Evolutionary conservation across 2,888 invertebrate genomes (phyloP).

Genomic region (Masnerella sp.): DNA sequence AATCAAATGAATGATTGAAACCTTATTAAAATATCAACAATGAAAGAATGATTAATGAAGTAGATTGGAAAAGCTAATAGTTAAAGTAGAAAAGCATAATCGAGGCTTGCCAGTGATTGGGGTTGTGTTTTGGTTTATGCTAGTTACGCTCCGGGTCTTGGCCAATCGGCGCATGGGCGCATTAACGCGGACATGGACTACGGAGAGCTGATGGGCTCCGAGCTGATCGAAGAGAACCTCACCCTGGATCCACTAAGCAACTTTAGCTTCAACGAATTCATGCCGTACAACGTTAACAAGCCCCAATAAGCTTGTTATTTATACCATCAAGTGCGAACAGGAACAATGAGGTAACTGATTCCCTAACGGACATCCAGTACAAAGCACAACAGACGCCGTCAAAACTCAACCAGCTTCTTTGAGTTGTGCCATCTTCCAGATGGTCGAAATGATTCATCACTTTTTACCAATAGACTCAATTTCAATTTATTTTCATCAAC

Average conservation of each 20-base stretch:
- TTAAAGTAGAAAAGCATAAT: slow-evolving; percentile 25
- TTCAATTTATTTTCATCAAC: too few relatives aligned
- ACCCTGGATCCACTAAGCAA: slow-evolving; percentile 73
- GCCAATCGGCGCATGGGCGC: slow-evolving; percentile 73
- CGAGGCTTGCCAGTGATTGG: slow-evolving; percentile 77
- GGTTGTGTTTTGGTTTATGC: slow-evolving; percentile 76
- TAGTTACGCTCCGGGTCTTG: slow-evolving; percentile 77
- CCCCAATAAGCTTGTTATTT: too few relatives aligned
- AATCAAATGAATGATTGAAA: slow-evolving; percentile 8
- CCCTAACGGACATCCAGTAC: too few relatives aligned
- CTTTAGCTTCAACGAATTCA: slow-evolving; percentile 73
- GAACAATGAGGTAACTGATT: too few relatives aligned
- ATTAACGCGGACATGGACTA: slow-evolving; percentile 75
- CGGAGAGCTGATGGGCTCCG: slow-evolving; percentile 72
- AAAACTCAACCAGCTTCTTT: too few relatives aligned
- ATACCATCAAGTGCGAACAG: too few relatives aligned
- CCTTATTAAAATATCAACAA: slow-evolving; percentile 15
- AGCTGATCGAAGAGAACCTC: slow-evolving; percentile 75
- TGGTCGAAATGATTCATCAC: too few relatives aligned
- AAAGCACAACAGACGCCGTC: too few relatives aligned
- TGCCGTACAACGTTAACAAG: slow-evolving; percentile 72
- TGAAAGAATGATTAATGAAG: slow-evolving; percentile 20
- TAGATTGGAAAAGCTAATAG: not conserved
- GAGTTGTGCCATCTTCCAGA: too few relatives aligned
- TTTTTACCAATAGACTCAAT: too few relatives aligned